Conservation (phyloP, 53 echinoderm and acorn worm species). For the Luidia sarsii region DNA sequence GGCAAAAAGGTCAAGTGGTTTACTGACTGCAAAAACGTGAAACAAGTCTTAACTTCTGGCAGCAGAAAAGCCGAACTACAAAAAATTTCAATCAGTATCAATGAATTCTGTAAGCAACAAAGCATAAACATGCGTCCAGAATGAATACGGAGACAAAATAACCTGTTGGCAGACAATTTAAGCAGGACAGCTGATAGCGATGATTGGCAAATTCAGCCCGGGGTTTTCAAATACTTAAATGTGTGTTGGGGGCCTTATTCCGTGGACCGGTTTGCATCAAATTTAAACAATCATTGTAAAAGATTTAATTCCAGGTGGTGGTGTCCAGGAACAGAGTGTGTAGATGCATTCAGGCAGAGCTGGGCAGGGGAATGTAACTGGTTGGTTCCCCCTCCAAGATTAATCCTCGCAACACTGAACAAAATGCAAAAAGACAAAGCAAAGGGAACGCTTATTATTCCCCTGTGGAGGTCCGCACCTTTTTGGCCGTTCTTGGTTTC, state of each 20-base stretch:
- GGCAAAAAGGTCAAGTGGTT: background rate
- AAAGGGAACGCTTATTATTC: no score
- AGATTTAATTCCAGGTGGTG: background rate
- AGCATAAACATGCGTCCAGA: background rate
- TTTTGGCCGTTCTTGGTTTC: no score
- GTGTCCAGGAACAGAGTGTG: background rate
- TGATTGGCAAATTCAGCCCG: slow-evolving; percentile 16
- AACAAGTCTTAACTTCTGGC: background rate
- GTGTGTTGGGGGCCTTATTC: background rate
- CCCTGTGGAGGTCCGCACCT: no score
- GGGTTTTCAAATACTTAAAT: slow-evolving; percentile 15
- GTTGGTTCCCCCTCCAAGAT: background rate
- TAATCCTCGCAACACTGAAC: no score
- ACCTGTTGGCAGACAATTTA: background rate
- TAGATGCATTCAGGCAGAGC: background rate
- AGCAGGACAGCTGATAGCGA: slow-evolving; percentile 16
- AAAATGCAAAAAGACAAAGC: no score
- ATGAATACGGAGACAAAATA: slow-evolving; percentile 4
- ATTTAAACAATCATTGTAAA: background rate
- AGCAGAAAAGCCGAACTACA: slow-evolving; percentile 1
- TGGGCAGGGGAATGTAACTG: background rate
- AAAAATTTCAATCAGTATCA: background rate
- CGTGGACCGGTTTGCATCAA: background rate
- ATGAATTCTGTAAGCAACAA: background rate
- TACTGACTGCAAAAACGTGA: slow-evolving; percentile 1